Percentiles rank a stretch among this genome's conserved stretches.
Evolutionary conservation across 2,113 vertebrate species (phyloP).

Genomic region (Muntiacus reevesi): DNA sequence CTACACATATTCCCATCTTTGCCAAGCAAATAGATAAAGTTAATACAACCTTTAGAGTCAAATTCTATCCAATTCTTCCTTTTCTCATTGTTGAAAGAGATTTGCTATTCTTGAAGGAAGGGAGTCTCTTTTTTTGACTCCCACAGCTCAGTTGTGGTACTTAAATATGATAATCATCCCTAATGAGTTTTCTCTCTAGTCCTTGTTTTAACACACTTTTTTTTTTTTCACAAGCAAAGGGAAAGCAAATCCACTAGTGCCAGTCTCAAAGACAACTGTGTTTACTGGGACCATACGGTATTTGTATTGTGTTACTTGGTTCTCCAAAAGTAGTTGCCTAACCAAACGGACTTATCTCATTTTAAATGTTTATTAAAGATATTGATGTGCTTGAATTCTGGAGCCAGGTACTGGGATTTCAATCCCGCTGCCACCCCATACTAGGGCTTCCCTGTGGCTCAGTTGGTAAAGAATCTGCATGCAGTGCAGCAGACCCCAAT

Average conservation of each 20-base stretch:
- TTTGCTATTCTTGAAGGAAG: background rate
- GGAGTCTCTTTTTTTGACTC: background rate
- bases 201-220: background rate
- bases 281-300: background rate
- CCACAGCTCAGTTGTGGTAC: background rate
- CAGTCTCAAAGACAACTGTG: background rate
- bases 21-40: background rate
- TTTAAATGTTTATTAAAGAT: background rate
- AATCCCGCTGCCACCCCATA: background rate
- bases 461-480: background rate
- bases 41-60: background rate
- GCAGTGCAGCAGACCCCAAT: background rate
- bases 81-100: background rate
- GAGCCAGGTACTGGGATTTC: background rate
- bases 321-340: background rate
- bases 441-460: background rate
- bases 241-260: background rate
- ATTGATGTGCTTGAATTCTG: background rate
- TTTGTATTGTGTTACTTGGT: background rate
- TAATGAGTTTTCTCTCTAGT: background rate
- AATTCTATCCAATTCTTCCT: background rate
- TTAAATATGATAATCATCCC: background rate
- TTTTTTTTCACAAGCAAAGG: background rate
- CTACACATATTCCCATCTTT: background rate
- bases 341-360: background rate